Evolutionary conservation across 2,113 vertebrate genomes (phyloP).

Genomic region (Pipa parva): DNA sequence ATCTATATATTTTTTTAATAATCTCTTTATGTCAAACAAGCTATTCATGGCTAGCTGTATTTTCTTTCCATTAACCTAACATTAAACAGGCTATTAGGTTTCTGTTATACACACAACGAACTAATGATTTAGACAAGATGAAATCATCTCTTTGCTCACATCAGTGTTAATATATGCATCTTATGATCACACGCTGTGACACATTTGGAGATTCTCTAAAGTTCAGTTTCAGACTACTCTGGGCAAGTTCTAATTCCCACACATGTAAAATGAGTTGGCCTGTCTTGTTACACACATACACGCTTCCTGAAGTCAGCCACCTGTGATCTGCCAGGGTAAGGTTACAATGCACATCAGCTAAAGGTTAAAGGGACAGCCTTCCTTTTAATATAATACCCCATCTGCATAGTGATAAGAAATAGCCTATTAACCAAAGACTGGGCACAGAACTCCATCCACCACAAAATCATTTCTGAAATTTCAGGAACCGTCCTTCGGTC

Average conservation of each 20-base stretch:
- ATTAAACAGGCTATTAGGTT: background rate
- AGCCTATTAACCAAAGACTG: conserved; percentile 1
- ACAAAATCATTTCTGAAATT: conserved; percentile 12
- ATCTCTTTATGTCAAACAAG: too few species aligned
- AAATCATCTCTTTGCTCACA: background rate
- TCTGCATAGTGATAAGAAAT: conserved; percentile 32
- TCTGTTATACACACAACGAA: background rate
- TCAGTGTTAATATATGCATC: background rate
- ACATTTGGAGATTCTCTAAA: background rate
- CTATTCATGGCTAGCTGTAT: background rate
- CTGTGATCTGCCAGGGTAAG: conserved; percentile 12
- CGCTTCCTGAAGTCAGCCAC: conserved; percentile 1
- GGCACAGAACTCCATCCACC: background rate
- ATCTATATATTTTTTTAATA: too few species aligned
- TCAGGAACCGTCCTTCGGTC: conserved; percentile 34
- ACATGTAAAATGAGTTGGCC: background rate
- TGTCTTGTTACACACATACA: conserved; percentile 1
- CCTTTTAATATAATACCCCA: conserved; percentile 14
- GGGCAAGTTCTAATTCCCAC: background rate
- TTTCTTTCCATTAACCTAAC: background rate
- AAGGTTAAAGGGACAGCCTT: conserved; percentile 24
- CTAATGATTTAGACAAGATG: background rate
- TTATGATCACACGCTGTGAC: background rate
- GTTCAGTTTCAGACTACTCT: background rate
- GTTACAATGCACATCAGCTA: conserved; percentile 24